Percentiles rank a stretch among this genome's conserved stretches.
These are phyloP conservation scores for Campodea augens DNA, from an alignment of 1,140 invertebrate genomes.

Conservation along the genomic window DNA sequence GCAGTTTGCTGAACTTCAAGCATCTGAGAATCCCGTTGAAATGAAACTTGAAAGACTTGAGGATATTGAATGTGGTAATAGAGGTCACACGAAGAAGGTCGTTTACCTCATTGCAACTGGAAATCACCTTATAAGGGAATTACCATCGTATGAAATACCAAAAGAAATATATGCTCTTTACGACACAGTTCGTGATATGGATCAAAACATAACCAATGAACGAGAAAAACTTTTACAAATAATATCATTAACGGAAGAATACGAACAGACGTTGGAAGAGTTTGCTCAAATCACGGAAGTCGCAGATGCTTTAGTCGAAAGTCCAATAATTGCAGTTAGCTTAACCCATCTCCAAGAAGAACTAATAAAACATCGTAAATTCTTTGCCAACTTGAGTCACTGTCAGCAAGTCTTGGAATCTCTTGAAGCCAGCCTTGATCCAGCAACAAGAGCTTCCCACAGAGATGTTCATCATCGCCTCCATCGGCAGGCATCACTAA, in stretches of 20 bases:
- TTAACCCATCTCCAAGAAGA: slow-evolving; percentile 61
- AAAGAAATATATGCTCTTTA: slow-evolving; percentile 37
- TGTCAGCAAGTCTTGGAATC: slow-evolving; percentile 61
- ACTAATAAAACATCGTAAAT: slow-evolving; percentile 70
- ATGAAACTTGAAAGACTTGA: slow-evolving; percentile 43
- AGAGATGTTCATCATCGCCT: slow-evolving; percentile 51
- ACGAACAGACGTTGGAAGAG: slow-evolving; percentile 64
- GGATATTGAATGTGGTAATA: slow-evolving; percentile 38
- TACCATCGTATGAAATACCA: slow-evolving; percentile 42
- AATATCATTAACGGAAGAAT: slow-evolving; percentile 54
- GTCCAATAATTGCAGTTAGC: slow-evolving; percentile 47
- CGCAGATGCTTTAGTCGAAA: slow-evolving; percentile 52
- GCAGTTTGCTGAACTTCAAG: slow-evolving; percentile 33
- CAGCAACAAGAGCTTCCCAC: slow-evolving; percentile 49
- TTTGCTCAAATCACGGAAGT: slow-evolving; percentile 64
- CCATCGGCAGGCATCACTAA: slow-evolving; percentile 44
- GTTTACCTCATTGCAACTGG: slow-evolving; percentile 30
- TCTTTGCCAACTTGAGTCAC: slow-evolving; percentile 69
- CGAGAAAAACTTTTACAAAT: slow-evolving; percentile 51
- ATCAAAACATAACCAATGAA: slow-evolving; percentile 42
- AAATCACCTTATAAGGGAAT: slow-evolving; percentile 34
- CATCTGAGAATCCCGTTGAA: slow-evolving; percentile 33
- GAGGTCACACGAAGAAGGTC: slow-evolving; percentile 27
- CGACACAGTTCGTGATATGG: slow-evolving; percentile 43
- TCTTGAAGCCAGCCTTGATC: slow-evolving; percentile 58